Conservation (phyloP, 1,140 invertebrate species). For the Atta colombica region DNA sequence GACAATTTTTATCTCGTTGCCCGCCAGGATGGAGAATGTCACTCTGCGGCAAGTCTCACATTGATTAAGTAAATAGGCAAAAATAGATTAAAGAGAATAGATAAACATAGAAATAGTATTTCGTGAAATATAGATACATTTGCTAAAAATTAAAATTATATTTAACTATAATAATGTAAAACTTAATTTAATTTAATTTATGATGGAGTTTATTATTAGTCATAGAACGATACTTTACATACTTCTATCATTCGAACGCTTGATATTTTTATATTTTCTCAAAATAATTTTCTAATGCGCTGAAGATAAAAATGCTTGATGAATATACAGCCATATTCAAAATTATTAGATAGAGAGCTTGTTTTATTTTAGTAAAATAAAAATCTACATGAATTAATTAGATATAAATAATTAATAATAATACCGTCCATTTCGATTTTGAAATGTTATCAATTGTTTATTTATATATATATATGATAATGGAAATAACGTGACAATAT, state of each 20-base stretch:
- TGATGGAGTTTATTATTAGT: neutral
- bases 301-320: neutral
- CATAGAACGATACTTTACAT: neutral
- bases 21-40: conserved; percentile 16
- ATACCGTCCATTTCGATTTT: neutral
- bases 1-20: conserved; percentile 57
- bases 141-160: neutral
- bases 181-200: neutral
- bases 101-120: neutral
- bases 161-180: neutral
- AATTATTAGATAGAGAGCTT: too few species aligned
- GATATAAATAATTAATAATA: neutral
- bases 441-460: neutral
- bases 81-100: neutral
- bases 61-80: conserved; percentile 5
- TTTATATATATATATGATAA: neutral
- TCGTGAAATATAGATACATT: neutral
- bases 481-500: neutral
- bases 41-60: neutral
- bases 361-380: neutral
- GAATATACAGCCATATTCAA: neutral
- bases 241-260: neutral
- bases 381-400: neutral
- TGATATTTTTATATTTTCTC: neutral
- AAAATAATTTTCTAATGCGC: conserved; percentile 5